Percentiles rank a stretch among this genome's conserved stretches.
phyloP scores from a whole-genome alignment of 2,113 vertebrate species.

The Pungitius pungitius region DNA sequence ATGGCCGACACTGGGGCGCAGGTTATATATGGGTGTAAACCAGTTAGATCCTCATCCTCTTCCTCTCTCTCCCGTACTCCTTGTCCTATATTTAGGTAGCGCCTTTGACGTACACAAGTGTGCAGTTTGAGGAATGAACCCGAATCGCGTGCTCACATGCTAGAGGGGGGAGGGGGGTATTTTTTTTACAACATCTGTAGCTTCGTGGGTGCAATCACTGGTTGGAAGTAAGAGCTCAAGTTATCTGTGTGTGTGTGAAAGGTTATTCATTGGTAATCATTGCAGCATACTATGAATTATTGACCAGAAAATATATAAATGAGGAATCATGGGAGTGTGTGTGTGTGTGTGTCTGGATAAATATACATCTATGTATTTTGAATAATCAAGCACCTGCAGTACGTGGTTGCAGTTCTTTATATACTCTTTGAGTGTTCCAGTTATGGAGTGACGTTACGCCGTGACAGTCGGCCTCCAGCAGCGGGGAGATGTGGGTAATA shows the following conservation, averaged over 20 bases:
- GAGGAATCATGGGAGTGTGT: not conserved
- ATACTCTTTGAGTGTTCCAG: constrained; percentile 20
- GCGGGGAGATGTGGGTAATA: constrained; percentile 52
- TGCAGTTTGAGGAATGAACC: constrained; percentile 13
- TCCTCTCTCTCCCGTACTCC: not conserved
- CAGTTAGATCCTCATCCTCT: constrained; percentile 21
- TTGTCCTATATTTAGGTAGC: constrained; percentile 42
- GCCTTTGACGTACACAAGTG: constrained; percentile 19
- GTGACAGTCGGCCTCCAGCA: constrained; percentile 56
- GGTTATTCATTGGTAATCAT: not conserved
- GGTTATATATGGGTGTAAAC: constrained; percentile 48
- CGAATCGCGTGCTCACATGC: no score
- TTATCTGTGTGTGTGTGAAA: not conserved
- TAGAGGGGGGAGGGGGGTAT: no score
- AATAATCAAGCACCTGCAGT: constrained; percentile 25
- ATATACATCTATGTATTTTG: constrained; percentile 16
- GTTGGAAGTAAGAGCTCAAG: not conserved
- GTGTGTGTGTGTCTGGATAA: not conserved
- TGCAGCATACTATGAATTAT: constrained; percentile 24
- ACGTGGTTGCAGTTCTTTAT: not conserved
- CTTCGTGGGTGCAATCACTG: not conserved
- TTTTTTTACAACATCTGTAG: not conserved
- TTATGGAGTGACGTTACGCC: constrained; percentile 65
- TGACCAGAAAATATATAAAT: not conserved
- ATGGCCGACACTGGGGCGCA: constrained; percentile 25